phyloP scores from a whole-genome alignment of 92 coral and sea anemone species.

The Hydrozoanthus gracilis region DNA sequence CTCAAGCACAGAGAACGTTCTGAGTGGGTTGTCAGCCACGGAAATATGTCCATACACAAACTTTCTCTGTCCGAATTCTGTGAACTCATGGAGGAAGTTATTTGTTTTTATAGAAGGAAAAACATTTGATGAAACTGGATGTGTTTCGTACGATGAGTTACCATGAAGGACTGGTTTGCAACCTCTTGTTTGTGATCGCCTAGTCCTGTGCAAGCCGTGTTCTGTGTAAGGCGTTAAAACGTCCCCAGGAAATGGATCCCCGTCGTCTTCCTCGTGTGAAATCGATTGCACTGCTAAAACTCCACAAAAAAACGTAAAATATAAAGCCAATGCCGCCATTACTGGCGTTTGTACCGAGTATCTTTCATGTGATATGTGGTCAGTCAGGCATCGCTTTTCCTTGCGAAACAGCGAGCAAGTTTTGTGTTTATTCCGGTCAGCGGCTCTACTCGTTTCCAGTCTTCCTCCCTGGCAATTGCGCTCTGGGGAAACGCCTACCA shows the following conservation, averaged over 20 bases:
- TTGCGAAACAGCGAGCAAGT: neutral
- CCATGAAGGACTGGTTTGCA: constrained; percentile 88
- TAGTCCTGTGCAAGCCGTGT: constrained; percentile 56
- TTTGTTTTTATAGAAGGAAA: constrained; percentile 61
- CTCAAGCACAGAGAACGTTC: constrained; percentile 90
- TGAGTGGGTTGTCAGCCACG: constrained; percentile 74
- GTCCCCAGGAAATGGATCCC: constrained; percentile 67
- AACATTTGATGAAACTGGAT: constrained; percentile 50
- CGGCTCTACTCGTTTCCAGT: constrained; percentile 28
- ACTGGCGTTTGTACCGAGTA: constrained; percentile 8
- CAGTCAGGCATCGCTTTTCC: constrained; percentile 4
- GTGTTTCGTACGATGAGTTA: constrained; percentile 80
- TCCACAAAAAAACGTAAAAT: neutral
- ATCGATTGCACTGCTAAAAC: constrained; percentile 2
- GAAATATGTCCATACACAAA: constrained; percentile 80
- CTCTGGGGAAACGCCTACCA: constrained; percentile 41
- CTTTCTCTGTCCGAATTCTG: constrained; percentile 32
- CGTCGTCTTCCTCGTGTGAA: constrained; percentile 41
- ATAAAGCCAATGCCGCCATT: neutral
- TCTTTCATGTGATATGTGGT: neutral
- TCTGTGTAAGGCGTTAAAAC: constrained; percentile 81
- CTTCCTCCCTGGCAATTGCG: neutral
- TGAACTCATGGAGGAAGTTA: constrained; percentile 69
- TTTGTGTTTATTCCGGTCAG: constrained; percentile 25
- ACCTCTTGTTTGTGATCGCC: constrained; percentile 73